Evolutionary conservation across 2,888 invertebrate genomes (phyloP).

Genomic region (Chirona hameri): DNA sequence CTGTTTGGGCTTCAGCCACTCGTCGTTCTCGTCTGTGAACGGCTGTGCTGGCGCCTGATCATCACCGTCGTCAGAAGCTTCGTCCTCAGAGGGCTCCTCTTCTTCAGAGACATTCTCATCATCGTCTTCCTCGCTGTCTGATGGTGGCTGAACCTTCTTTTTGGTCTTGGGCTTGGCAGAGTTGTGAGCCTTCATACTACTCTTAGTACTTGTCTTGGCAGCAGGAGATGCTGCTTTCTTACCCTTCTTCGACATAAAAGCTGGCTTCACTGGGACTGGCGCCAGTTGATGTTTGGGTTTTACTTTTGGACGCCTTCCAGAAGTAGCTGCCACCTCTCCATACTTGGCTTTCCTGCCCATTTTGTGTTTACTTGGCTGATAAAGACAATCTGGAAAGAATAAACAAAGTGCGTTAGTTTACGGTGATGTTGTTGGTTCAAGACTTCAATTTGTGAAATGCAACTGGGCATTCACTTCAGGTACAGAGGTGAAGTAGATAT

Average conservation of each 20-base stretch:
- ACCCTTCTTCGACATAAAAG: not conserved
- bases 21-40: not conserved
- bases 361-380: not conserved
- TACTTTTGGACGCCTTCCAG: not conserved
- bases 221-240: slow-evolving; percentile 3
- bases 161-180: not conserved
- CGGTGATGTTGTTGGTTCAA: no score
- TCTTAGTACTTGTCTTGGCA: not conserved
- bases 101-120: slow-evolving; percentile 7
- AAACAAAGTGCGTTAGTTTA: no score
- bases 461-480: no score
- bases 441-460: no score
- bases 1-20: slow-evolving; percentile 1
- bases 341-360: slow-evolving; percentile 29
- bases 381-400: not conserved
- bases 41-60: slow-evolving; percentile 27
- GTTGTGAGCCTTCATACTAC: not conserved
- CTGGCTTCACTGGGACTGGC: not conserved
- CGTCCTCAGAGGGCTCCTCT: slow-evolving; percentile 27
- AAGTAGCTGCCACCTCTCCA: not conserved
- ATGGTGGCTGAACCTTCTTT: not conserved
- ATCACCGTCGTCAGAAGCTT: slow-evolving; percentile 30
- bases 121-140: slow-evolving; percentile 26
- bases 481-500: no score
- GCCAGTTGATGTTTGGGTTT: slow-evolving; percentile 6